Evolutionary conservation across 2,888 invertebrate species (phyloP), one percentile per base, ranked within the genome.

Genomic region (Oligia latruncula): DNA sequence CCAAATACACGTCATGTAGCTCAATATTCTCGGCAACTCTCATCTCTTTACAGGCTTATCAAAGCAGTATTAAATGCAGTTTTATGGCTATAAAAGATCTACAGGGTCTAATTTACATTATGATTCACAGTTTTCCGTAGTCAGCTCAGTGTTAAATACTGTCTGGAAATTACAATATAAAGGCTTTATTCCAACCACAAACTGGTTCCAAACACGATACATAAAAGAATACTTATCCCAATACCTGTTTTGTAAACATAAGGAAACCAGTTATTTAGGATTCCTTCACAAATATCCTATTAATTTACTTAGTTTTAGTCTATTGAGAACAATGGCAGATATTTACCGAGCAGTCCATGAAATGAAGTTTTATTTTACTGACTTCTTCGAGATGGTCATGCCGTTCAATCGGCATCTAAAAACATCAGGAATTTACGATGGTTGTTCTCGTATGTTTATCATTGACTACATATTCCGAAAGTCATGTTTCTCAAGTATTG

Each of bases 221-320:
- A 76, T 81, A 67, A 81, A 87, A 80, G 8, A 85, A 67, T 77
- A 64, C 29, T 70, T 71, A 74, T 72, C 67, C 66, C 65, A 75
- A 72, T 81, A 73, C 75, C 58, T 65, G 81, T 52, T 29, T 29
- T 81, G 62, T 75, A 83, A 71, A 72, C 46, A 80, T 29, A 82
- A 68, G 29, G 58, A 84, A 87, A 86, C 85, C 85, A 75, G 85
- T 86, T 86, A 81, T 84, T 76, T 64, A 74, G 71, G 75, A 87
- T 78, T 71, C 80, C 62, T 74, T 78, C 15, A 78, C 46, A 65
- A 75, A 77, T 72, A 75, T 71, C 29, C 46, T 73, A 74, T 70
- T 84, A 66, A 77, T 84, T 80, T 87, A 13, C 67, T 64, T 83
- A 71, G 81, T 17, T 66, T 72, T 83, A 58, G 72, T 77, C 66